Evolutionary conservation across 2,113 vertebrate species (phyloP).

Genomic region (Chamaea fasciata): DNA sequence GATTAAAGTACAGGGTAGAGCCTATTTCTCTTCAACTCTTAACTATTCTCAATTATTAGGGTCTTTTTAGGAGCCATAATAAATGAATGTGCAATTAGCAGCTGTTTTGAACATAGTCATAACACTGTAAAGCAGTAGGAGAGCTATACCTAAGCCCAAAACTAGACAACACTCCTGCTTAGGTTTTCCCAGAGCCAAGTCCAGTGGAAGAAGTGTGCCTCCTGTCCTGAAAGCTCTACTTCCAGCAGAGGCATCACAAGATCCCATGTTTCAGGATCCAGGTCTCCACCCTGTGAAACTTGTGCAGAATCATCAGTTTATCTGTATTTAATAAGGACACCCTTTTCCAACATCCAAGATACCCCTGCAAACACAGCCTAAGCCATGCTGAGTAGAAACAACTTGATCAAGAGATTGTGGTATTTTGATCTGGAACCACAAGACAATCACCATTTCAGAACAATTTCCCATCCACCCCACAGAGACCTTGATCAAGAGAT

Average conservation of each 20-base stretch:
- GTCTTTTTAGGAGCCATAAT: not conserved
- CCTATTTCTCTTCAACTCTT: not conserved
- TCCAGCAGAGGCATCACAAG: not conserved
- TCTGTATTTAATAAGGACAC: not conserved
- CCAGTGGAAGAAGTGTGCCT: not conserved
- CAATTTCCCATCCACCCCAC: slow-evolving; percentile 15
- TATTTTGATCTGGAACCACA: not conserved
- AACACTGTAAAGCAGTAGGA: not conserved
- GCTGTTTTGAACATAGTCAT: not conserved
- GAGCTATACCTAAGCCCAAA: not conserved
- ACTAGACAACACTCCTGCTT: not conserved
- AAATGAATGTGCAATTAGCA: not conserved
- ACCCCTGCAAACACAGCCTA: not conserved
- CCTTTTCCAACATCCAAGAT: not conserved
- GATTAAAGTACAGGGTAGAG: not conserved
- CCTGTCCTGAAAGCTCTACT: not conserved
- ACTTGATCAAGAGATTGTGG: not conserved
- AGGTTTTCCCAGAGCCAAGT: not conserved
- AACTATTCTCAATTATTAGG: not conserved
- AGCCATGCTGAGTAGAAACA: not conserved
- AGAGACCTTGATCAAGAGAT: not conserved
- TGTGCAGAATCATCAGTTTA: not conserved
- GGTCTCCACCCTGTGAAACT: not conserved
- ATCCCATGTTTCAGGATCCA: not conserved
- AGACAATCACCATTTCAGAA: not conserved